Evolutionary conservation across 2,888 invertebrate species (phyloP).

Genomic region (Amblyteles armatorius): DNA sequence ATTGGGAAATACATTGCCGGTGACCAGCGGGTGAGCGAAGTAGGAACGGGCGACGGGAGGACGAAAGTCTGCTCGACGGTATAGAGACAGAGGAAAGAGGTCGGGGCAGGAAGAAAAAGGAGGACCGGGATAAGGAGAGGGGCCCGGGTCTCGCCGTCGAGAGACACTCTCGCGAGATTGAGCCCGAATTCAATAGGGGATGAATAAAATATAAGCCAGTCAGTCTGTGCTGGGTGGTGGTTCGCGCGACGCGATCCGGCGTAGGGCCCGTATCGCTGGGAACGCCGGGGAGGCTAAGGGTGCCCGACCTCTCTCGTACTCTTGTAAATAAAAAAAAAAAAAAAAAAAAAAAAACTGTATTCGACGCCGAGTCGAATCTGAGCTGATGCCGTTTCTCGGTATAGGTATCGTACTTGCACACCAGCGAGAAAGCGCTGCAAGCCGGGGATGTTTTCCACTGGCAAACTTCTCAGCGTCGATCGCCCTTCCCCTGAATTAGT

Average conservation of each 20-base stretch:
- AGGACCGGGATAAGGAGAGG: slow-evolving; percentile 41
- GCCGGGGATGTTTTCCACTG: slow-evolving; percentile 44
- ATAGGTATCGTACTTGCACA: slow-evolving; percentile 28
- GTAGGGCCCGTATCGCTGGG: slow-evolving; percentile 63
- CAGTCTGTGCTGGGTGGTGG: slow-evolving; percentile 54
- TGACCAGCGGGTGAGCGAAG: slow-evolving; percentile 34
- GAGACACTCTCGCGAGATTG: slow-evolving; percentile 84
- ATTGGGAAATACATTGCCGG: slow-evolving; percentile 39
- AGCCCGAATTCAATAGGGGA: slow-evolving; percentile 84
- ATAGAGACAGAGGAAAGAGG: slow-evolving; percentile 63
- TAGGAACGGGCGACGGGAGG: slow-evolving; percentile 46
- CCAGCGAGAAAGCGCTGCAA: slow-evolving; percentile 22
- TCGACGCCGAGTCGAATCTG: slow-evolving; percentile 55
- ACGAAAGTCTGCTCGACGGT: slow-evolving; percentile 52
- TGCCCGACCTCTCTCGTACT: slow-evolving; percentile 70
- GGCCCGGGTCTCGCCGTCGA: slow-evolving; percentile 65
- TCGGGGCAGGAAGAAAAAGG: slow-evolving; percentile 33
- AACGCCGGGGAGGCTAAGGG: slow-evolving; percentile 75
- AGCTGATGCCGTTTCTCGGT: slow-evolving; percentile 50
- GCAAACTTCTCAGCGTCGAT: slow-evolving; percentile 33
- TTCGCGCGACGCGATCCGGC: slow-evolving; percentile 72
- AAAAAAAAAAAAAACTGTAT: slow-evolving; percentile 48
- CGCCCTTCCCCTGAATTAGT: slow-evolving; percentile 46
- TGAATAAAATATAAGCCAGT: slow-evolving; percentile 83
- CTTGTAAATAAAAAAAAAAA: slow-evolving; percentile 81